Conservation (phyloP, 2,113 vertebrate species). For the Pseudopodoces humilis region DNA sequence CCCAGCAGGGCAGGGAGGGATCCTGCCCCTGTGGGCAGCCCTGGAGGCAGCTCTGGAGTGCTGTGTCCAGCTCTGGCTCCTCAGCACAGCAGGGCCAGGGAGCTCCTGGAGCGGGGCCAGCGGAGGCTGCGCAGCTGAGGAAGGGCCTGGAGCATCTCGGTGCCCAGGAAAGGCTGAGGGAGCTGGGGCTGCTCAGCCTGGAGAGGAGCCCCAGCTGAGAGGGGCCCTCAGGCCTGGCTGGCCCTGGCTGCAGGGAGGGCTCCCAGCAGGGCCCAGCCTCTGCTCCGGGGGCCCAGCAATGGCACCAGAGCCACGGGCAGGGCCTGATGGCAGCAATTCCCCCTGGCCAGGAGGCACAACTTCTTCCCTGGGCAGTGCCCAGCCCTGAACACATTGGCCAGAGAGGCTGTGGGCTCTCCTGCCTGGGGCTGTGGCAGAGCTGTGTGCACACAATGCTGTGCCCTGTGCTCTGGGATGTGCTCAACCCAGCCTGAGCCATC, state of each 20-base stretch:
- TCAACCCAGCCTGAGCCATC: fast-evolving
- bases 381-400: background rate
- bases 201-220: background rate
- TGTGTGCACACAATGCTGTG: background rate
- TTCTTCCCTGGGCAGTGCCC: background rate
- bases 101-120: no score
- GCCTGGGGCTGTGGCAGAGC: background rate
- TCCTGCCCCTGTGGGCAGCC: no score
- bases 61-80: no score
- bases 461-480: background rate
- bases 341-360: background rate
- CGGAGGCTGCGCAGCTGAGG: no score
- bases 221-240: background rate
- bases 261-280: background rate
- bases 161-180: no score
- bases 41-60: no score
- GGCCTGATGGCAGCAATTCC: background rate
- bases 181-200: no score
- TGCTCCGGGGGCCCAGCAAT: background rate
- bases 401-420: background rate
- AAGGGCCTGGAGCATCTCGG: no score
- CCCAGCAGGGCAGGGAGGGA: no score
- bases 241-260: background rate
- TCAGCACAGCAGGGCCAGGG: no score
- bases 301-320: background rate